phyloP scores from a whole-genome alignment of 2,113 vertebrate species.

The Pangasianodon gigas region DNA sequence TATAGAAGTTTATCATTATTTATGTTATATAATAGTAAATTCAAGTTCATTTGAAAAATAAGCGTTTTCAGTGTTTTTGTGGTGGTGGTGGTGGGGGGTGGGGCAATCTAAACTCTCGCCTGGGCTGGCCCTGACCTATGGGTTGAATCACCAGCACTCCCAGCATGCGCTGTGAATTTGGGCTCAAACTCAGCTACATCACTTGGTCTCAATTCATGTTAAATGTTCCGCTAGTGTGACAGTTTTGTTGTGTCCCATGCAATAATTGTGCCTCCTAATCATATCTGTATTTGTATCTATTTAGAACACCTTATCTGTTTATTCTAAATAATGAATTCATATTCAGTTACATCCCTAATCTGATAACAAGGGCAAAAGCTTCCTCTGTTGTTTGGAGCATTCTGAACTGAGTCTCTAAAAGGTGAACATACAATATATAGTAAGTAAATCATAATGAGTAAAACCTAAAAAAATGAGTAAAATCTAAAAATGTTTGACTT shows the following conservation, averaged over 20 bases:
- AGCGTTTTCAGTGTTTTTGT: too few species aligned
- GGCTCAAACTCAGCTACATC: neutral
- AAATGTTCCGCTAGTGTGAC: neutral
- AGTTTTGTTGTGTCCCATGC: neutral
- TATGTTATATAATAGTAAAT: too few species aligned
- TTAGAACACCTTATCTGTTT: neutral
- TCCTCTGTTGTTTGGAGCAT: neutral
- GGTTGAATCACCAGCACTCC: neutral
- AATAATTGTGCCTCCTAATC: neutral
- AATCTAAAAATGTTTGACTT: neutral
- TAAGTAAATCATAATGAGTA: neutral
- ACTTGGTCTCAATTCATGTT: neutral
- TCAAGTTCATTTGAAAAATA: too few species aligned
- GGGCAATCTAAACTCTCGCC: too few species aligned
- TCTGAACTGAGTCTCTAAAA: neutral
- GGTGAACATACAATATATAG: neutral
- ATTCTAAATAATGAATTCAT: neutral
- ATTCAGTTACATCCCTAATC: neutral
- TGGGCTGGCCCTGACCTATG: too few species aligned
- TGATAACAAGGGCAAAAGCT: neutral
- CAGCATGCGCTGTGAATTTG: neutral
- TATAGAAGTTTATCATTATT: too few species aligned
- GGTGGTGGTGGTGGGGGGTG: too few species aligned
- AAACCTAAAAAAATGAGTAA: constrained; percentile 5
- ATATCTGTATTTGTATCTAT: neutral